Evolutionary conservation across 2,888 invertebrate species (phyloP), one percentile per base, ranked within the genome.

Genomic region (Tipula lateralis): DNA sequence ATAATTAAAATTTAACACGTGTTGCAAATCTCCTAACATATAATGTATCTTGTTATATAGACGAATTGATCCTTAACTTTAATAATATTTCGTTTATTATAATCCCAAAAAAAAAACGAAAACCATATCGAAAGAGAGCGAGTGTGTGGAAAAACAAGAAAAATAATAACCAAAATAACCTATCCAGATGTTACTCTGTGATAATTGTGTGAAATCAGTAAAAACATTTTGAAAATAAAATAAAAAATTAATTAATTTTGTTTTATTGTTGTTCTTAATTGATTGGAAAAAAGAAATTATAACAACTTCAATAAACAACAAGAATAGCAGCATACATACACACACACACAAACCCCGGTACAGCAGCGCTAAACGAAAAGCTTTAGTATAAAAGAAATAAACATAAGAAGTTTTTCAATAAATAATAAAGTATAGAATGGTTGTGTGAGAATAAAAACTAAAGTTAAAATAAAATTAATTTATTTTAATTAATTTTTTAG

Each of bases 221-320:
- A 82, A 82, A 82, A 82, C 16, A 30, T 30, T 32, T 29, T 30
- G 82, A 82, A 82, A 82, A 82, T 24, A 30, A 82, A 32, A 32
- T 32, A 32, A 82, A 82, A 82, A 82, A 82, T 82, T 82, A 82
- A 82, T 82, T 82, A 82, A 82, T 82, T 82, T 82, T 82, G 82
- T 82, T 82, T 82, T 82, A 82, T 82, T 82, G 82, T 82, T 82
- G 29, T 82, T 82, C 82, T 82, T 82, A 82, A 82, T 82, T 82
- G 82, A 82, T 82, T 82, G 82, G 82, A 82, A 82, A 82, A 82
- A 82, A 82, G 29, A 82, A 82, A 82, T 29, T 30, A 30, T 30
- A 82, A 30, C 32, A 82, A 32, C 82, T 82, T 32, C 32, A 82
- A 82, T 30, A 82, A 82, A 82, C 82, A 82, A 82, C 29, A 30